phyloP scores from a whole-genome alignment of 2,113 vertebrate species.

The Siniperca chuatsi region DNA sequence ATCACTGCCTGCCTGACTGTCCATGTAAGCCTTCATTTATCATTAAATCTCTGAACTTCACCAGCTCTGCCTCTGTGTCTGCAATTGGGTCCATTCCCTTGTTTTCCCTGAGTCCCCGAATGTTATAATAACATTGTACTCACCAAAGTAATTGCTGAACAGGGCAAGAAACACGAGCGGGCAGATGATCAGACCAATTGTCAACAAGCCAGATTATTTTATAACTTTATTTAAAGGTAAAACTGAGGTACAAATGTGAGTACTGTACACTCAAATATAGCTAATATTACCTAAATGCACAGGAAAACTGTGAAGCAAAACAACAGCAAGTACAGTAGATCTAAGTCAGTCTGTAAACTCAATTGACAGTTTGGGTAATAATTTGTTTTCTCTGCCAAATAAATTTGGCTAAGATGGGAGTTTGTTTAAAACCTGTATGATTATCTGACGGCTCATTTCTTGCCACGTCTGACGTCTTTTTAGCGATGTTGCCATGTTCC shows the following conservation, averaged over 20 bases:
- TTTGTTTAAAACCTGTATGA: not conserved
- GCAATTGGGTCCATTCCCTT: too few species aligned
- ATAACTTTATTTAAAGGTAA: not conserved
- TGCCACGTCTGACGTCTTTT: not conserved
- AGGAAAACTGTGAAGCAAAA: not conserved
- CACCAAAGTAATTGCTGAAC: not conserved
- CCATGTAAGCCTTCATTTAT: too few species aligned
- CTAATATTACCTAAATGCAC: not conserved
- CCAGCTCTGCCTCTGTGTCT: too few species aligned
- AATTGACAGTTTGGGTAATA: not conserved
- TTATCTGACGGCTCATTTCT: not conserved
- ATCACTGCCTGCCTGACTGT: too few species aligned
- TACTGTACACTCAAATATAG: not conserved
- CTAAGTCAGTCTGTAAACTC: not conserved
- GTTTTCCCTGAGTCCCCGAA: too few species aligned
- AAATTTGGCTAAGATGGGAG: not conserved
- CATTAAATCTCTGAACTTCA: too few species aligned
- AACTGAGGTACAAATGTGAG: not conserved
- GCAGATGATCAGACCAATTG: not conserved
- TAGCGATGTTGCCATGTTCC: conserved; percentile 5
- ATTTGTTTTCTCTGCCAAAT: conserved; percentile 10
- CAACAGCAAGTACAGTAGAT: not conserved
- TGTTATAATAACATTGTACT: not conserved
- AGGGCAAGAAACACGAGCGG: not conserved
- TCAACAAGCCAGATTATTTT: not conserved